Base-by-base conservation (phyloP, 2,113 vertebrate species). In the Tetraodon nigroviridis region DNA sequence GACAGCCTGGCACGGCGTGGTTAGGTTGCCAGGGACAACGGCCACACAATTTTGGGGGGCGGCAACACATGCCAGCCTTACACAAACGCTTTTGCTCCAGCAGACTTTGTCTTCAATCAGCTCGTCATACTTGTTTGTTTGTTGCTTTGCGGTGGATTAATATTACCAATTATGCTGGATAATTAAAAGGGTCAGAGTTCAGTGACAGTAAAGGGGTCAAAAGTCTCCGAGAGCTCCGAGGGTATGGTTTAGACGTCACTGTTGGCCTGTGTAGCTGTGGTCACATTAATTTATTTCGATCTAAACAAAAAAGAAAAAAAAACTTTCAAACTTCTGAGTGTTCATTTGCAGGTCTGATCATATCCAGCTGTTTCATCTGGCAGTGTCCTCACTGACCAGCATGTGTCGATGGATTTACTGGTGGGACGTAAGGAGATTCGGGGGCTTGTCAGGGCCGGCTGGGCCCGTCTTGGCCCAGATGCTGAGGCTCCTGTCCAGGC, bases 21-120 rank as follows among this genome's bases (percentile, higher is more conserved):
- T 53, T 44, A 75, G 62, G 82, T 87, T 86, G 80, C 79, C 84
- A 75, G 75, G 82, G 84, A 80, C 84, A 73, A 81, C 84, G 78
- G 65, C 69, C 74, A 80, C 62, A 66, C 80, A 57, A 77, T 60
- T 44, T 49, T 61, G 48, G 63, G 75, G 61, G 52, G 81, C 56
- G 45, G 58, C 52, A 61, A 67, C 12, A 41, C 61, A 51, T 63
- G 59, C 71, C 58, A 66, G 76, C 64, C 68, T 56, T 72, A 75
- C 77, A 64, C 69, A 69, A 55, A 73, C 54, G 64, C 80, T 59
- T 70, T 73, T 66, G 76, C 66, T 69, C 57, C 0, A 55, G 21
- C 62, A n/a, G 73, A 54, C 77, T 86, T 80, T 86, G 80, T 79
- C 68, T 69, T 79, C 58, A 41, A 68, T 55, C 51, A 18, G 68